Base-by-base conservation (phyloP, 2,113 vertebrate species). In the Parotia lawesii region DNA sequence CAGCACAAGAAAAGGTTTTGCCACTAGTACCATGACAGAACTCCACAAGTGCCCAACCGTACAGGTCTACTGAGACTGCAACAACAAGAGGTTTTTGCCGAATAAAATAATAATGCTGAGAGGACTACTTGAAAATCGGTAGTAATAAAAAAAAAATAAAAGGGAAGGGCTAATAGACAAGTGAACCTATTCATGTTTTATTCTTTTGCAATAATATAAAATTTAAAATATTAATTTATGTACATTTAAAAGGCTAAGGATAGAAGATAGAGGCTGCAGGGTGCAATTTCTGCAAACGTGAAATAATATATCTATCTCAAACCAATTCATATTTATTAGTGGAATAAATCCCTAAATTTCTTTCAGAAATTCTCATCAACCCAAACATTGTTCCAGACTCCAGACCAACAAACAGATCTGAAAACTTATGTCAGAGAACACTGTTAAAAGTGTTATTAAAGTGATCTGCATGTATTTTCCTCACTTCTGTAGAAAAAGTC, bases 211-310 rank as follows among this genome's bases (percentile, higher is more conserved):
- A 74, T 80, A 92, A 93, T 74, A 89, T 90, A 88, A 73, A 94
- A 94, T 79, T 94, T 96, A 94, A 96, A 88, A 94, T 91, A 95
- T 88, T 96, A 95, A 97, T 96, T 95, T 93, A 89, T 66, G 70
- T 93, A 87, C 87, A 93, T 94, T 96, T 96, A 93, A 97, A 97
- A 96, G 85, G 67, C 60, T 93, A 92, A 66, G 54, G 62, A 78
- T 57, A 93, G 60, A 85, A 89, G 84, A 91, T 10, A 87, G 48
- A 95, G 50, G 75, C 80, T 89, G 85, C 77, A 76, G 58, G 56
- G n/a, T 42, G 24, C 33, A 80, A 89, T 81, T 97, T 95, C 92
- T 88, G 90, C 48, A 90, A 95, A 88, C 54, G 72, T 86, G 75
- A 90, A 95, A 80, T 77, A 92, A 94, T 71, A 96, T 16, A 92